Base-by-base conservation (phyloP, 2,888 invertebrate genomes). In the Agonopterix alstromeriana region DNA sequence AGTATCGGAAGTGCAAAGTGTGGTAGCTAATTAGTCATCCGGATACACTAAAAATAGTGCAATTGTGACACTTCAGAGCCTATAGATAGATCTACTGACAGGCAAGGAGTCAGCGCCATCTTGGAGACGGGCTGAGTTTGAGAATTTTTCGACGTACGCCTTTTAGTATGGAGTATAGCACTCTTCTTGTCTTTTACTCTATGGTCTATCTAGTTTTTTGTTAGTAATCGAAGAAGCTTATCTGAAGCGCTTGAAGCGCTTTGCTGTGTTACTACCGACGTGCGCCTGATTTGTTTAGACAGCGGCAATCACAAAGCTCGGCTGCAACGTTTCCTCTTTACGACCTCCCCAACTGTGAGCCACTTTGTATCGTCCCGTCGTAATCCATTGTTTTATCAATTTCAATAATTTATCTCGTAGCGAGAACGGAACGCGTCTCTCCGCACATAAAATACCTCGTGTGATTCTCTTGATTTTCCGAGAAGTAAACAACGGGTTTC, bases 321-420 rank as follows among this genome's bases (percentile, higher is more conserved):
- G 82, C 79, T 88, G 87, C 77, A 82, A 82, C 79, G 61, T 75
- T 64, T 88, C 87, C 70, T 72, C 77, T 87, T 87, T 82, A 88
- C 80, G 83, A 81, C 72, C 83, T 62, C 62, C 73, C 86, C 86
- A 86, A 85, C 84, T 86, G 86, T 77, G 74, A 66, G 73, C 69
- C 78, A 78, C 82, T 82, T 79, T 84, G 80, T 79, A 78, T 80
- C 73, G 71, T 79, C 83, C 79, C 79, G 78, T 80, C 73, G 71
- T 71, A 70, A 77, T 72, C 74, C 77, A 78, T 86, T 87, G 87
- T 87, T 84, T 78, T 86, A 88, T 88, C 86, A 87, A 87, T 87
- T 75, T 85, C 79, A 78, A 81, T 87, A 83, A 87, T 87, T 87
- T 88, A 88, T 85, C 77, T 73, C 75, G 67, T 53, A 57, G 59